A percentile compares a stretch with the other conserved stretches of the same genome.
Conservation (phyloP, 2,113 vertebrate species). For the Gallinago undulata region DNA sequence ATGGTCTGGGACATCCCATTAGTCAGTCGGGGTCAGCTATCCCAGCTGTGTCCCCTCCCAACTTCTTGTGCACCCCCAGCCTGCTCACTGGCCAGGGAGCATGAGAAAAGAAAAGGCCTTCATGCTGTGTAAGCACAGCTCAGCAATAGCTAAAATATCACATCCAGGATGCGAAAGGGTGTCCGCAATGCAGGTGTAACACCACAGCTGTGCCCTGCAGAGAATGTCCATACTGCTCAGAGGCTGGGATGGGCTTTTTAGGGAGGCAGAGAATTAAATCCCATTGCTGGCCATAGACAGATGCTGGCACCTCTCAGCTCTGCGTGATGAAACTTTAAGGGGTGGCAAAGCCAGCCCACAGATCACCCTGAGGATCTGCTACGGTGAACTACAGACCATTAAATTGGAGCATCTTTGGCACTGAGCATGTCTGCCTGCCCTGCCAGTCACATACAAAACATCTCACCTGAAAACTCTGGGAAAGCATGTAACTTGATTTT, state of each 20-base stretch:
- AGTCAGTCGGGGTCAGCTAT: not conserved
- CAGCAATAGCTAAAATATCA: not conserved
- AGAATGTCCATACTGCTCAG: not conserved
- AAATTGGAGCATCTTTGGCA: not conserved
- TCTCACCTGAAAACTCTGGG: not conserved
- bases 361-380: not conserved
- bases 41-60: not conserved
- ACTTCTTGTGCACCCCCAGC: not conserved
- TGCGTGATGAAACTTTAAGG: not conserved
- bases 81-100: accelerated
- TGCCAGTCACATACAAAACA: not conserved
- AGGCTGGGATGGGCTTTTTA: not conserved
- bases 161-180: not conserved
- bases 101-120: not conserved
- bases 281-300: too few species aligned
- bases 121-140: not conserved
- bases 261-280: not conserved
- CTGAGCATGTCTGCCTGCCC: not conserved
- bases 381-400: not conserved
- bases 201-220: not conserved
- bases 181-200: not conserved
- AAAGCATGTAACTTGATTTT: not conserved
- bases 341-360: not conserved
- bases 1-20: not conserved
- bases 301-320: not conserved